Evolutionary conservation across 2,888 invertebrate species (phyloP), one percentile per base, ranked within the genome.

Genomic region (Therioaphis trifolii): DNA sequence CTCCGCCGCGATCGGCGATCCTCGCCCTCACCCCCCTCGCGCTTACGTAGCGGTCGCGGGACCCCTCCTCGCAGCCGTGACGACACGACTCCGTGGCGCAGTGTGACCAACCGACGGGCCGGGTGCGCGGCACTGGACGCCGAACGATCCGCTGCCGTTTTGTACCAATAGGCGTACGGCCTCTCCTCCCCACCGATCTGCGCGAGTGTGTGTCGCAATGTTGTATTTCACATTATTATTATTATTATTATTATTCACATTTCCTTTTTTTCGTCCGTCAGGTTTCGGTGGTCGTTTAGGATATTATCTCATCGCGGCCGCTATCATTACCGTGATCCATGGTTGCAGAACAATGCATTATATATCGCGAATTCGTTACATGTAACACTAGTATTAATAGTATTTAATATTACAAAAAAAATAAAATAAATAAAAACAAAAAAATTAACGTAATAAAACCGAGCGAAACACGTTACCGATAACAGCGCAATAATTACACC

Each of bases 221-320:
- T 58, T 52, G 52, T 52, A 7, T 5, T 35, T 35, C 35, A 7
- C 7, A n/a, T n/a, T n/a, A n/a, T n/a, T n/a, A n/a, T n/a, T n/a
- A n/a, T n/a, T n/a, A n/a, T n/a, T n/a, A n/a, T n/a, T n/a, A n/a
- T 52, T 21, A 9, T 58, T 21, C 7, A 15, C 5, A n/a, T 52
- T 43, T 69, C 49, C 21, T 29, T 58, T 35, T 43, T 49, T 4
- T 12, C n/a, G 40, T 52, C 40, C 55, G n/a, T 79, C 40, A 40
- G 52, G 7, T 40, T 12, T 63, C 14, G 15, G 15, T 46, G 15
- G 15, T 46, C 46, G 46, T 46, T 2, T 58, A 40, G 68, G 29
- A 78, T 68, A 72, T 69, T 40, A 69, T 72, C 72, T 72, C 72
- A 29, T 52, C 29, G 18, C 12, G 21, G n/a, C n/a, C 63, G 24